Conservation (phyloP, 1,140 invertebrate species). For the Orussus abietinus region DNA sequence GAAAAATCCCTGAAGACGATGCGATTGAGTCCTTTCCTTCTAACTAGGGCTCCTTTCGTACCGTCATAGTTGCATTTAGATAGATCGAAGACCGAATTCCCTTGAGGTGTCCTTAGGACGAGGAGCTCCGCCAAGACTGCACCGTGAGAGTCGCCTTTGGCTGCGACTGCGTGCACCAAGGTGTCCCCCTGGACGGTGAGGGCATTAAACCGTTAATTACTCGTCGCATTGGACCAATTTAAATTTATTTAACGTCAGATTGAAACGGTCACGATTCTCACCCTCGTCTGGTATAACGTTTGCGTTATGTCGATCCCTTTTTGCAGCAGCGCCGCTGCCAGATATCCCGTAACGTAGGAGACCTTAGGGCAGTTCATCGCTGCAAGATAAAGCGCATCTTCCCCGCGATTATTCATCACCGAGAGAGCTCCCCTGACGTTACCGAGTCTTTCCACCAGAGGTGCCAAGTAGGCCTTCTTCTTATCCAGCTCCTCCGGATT, state of each 20-base stretch:
- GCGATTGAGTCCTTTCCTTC: too few relatives aligned
- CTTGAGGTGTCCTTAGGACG: constrained; percentile 27
- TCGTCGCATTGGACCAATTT: too few relatives aligned
- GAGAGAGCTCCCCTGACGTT: constrained; percentile 24
- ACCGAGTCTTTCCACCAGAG: constrained; percentile 36
- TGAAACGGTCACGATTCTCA: constrained; percentile 13
- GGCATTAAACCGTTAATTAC: too few relatives aligned
- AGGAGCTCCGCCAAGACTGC: constrained; percentile 33
- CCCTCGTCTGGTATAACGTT: constrained; percentile 25
- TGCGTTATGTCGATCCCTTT: constrained; percentile 36
- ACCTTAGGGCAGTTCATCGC: constrained; percentile 35
- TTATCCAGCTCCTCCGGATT: constrained; percentile 28
- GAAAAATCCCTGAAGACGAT: too few relatives aligned
- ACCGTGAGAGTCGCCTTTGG: constrained; percentile 31
- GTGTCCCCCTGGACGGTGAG: constrained; percentile 31
- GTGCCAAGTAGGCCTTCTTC: constrained; percentile 33
- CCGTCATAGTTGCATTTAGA: constrained; percentile 39
- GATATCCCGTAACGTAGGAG: constrained; percentile 35
- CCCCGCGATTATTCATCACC: constrained; percentile 27
- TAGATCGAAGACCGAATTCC: constrained; percentile 35
- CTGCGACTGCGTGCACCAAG: constrained; percentile 32
- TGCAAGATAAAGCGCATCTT: constrained; percentile 41
- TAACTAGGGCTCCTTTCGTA: too few relatives aligned
- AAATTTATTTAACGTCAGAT: too few relatives aligned
- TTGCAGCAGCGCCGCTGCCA: constrained; percentile 35